A percentile compares a stretch with the other conserved stretches of the same genome.
Conservation (phyloP, 2,888 invertebrate genomes). For the Watsonalla binaria region DNA sequence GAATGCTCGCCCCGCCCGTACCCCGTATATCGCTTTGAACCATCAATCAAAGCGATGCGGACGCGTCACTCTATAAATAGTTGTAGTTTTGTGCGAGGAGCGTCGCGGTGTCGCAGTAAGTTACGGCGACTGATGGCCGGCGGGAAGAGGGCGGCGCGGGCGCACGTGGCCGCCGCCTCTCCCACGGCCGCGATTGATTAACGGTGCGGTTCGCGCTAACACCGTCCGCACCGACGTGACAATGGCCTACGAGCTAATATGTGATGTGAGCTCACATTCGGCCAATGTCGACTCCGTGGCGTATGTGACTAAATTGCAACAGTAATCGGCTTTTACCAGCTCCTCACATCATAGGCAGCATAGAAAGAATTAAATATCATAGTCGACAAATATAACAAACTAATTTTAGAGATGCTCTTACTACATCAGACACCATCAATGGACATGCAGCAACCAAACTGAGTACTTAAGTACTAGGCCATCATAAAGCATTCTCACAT, state of each 20-base stretch:
- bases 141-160: background rate
- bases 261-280: constrained; percentile 38
- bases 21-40: constrained; percentile 25
- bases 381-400: too few species aligned
- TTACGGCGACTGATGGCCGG: background rate
- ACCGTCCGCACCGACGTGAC: constrained; percentile 40
- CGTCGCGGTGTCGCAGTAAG: background rate
- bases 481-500: too few species aligned
- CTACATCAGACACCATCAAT: too few species aligned
- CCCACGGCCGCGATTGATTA: constrained; percentile 62
- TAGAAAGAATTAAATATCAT: background rate
- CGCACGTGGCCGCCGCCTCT: constrained; percentile 41
- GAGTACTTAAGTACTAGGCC: too few species aligned
- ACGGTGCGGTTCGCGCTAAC: constrained; percentile 51
- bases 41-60: constrained; percentile 34
- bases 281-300: constrained; percentile 46
- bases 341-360: background rate
- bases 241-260: constrained; percentile 40
- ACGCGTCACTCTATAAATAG: constrained; percentile 36
- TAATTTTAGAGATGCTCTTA: too few species aligned
- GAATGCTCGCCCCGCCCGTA: constrained; percentile 26
- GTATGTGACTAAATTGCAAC: constrained; percentile 35
- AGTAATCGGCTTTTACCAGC: background rate
- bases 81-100: constrained; percentile 4
- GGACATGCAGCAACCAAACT: too few species aligned